Evolutionary conservation across 2,113 vertebrate species (phyloP), one percentile per base, ranked within the genome.

Genomic region (Perccottus glenii): DNA sequence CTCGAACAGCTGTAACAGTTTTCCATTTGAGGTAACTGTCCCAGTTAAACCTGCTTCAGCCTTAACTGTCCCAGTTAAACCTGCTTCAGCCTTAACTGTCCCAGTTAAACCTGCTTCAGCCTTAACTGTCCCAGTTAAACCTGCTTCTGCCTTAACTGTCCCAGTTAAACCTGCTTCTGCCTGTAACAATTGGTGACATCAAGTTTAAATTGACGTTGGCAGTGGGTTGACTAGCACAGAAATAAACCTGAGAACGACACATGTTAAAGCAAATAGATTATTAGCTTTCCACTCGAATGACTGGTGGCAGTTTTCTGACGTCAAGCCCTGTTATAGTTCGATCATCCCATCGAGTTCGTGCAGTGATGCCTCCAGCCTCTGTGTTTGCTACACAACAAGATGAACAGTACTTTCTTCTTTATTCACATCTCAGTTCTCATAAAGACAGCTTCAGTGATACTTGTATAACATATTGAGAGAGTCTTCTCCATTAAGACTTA

Each of bases 41-140:
- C 35, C 32, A 55, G 51, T 36, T 55, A 55, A 55, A 55, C 33
- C 51, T n/a, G 12, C 11, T 55, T 55, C n/a, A 36, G 51, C 33
- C 11, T 33, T n/a, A n/a, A n/a, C n/a, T n/a, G n/a, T n/a, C n/a
- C n/a, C n/a, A n/a, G n/a, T n/a, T n/a, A n/a, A n/a, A 55, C 33
- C 51, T n/a, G 12, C 11, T 55, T 55, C n/a, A 36, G 51, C 33
- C 11, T 33, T n/a, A n/a, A n/a, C n/a, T n/a, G n/a, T n/a, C n/a
- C n/a, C n/a, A n/a, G n/a, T n/a, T n/a, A n/a, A n/a, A 55, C 33
- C 51, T n/a, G 12, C 11, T 55, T 55, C n/a, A 36, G 51, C 33
- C 11, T 33, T 55, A 36, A 36, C 12, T 3, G 12, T 14, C 11
- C 35, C 32, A 55, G 51, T 36, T 55, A 55, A 55, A n/a, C n/a